Base-by-base conservation (phyloP, 2,888 invertebrate species). In the Smittia sp. region DNA sequence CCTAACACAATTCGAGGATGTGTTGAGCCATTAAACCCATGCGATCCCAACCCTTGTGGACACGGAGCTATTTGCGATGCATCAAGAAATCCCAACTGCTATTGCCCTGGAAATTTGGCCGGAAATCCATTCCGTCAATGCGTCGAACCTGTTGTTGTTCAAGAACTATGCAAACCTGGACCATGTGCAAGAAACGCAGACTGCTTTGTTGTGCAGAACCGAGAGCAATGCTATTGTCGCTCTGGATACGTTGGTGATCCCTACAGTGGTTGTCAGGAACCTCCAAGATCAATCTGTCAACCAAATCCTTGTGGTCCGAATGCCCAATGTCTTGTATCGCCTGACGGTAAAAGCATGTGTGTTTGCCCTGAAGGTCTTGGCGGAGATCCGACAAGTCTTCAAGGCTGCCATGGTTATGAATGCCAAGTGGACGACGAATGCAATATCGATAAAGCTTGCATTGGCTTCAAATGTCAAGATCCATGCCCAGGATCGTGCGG, bases 1-100 rank as follows among this genome's bases (percentile, higher is more conserved):
- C 93, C 93, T 0, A 94, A 94, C 78, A 94, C 94, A 0, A 89
- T 94, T 54, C 85, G 93, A 79, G 94, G 94, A 58, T 94, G 94
- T 77, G 84, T 92, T 4, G 90, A 91, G 80, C 88, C 89, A 75
- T 85, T 87, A 74, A 92, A 93, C 80, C 90, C 90, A 6, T 94
- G 94, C 78, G 90, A 92, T 78, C 92, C 92, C 1, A 93, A 90
- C 78, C 90, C 89, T 4, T 94, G 94, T 78, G 94, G 93, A 22
- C 80, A 83, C 24, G 90, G 90, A 63, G 93, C 93, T 58, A 84
- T 89, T 46, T 94, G 94, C 79, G 92, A 94, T 81, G 89, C 91
- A 24, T 87, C 89, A 75, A 87, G 90, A 77, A 85, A 85, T 76
- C 93, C 93, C 20, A 88, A 91, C 13, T 96, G 96, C 81, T 92